These are phyloP conservation scores for Pelochelys cantorii DNA, from an alignment of 2,797 vertebrate genomes.

Conservation along the genomic window DNA sequence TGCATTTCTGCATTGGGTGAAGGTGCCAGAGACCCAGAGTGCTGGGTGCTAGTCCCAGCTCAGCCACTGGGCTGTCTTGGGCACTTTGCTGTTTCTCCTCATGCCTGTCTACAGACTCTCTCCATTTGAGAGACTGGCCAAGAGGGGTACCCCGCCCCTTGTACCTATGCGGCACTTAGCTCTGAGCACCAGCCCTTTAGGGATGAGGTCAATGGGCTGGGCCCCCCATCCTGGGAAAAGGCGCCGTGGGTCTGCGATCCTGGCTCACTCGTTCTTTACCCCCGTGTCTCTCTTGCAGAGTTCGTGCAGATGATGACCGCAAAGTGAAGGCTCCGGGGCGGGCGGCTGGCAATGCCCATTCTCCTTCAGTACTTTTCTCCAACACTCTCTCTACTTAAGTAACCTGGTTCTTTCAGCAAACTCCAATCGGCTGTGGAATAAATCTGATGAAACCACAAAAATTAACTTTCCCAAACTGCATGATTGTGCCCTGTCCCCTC, in stretches of 20 bases:
- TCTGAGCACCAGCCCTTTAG: not conserved
- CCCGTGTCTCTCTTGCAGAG: constrained; percentile 78
- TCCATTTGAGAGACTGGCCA: too few relatives aligned
- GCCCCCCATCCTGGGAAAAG: too few relatives aligned
- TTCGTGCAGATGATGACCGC: constrained; percentile 97
- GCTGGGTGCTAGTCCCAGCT: not conserved
- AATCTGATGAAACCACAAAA: constrained; percentile 77
- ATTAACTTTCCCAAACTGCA: constrained; percentile 75
- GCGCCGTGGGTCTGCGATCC: not conserved
- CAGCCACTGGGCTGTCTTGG: too few relatives aligned
- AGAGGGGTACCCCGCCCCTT: too few relatives aligned
- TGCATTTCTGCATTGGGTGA: not conserved
- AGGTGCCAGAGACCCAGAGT: not conserved
- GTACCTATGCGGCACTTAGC: too few relatives aligned
- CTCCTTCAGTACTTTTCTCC: constrained; percentile 54
- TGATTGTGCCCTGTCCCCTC: constrained; percentile 66
- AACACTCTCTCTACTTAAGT: constrained; percentile 66
- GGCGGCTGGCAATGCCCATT: constrained; percentile 73
- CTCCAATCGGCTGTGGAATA: constrained; percentile 70
- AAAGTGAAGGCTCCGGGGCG: constrained; percentile 81
- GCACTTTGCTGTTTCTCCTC: too few relatives aligned
- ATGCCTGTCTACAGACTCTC: not conserved
- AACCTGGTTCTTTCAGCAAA: constrained; percentile 73
- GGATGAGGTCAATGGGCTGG: not conserved
- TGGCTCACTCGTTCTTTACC: not conserved